phyloP scores from a whole-genome alignment of 2,888 invertebrate genomes.

The Allolobophora icterica region DNA sequence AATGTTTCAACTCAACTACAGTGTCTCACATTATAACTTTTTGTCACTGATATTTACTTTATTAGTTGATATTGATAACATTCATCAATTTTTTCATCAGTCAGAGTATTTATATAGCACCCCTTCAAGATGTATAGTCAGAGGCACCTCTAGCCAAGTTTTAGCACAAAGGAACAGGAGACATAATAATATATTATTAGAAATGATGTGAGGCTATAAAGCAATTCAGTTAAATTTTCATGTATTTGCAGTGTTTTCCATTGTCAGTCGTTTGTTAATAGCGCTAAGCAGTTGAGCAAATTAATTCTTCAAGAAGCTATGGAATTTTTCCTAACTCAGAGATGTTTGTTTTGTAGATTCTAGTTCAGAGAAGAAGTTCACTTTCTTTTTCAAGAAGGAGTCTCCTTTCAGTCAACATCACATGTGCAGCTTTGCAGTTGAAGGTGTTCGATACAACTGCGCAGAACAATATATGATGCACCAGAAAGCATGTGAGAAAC shows the following conservation, averaged over 20 bases:
- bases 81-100: not conserved
- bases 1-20: not conserved
- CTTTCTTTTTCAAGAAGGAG: constrained; percentile 41
- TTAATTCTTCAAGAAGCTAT: not conserved
- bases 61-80: not conserved
- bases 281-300: not conserved
- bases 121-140: not conserved
- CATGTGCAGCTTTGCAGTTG: constrained; percentile 41
- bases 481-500: constrained; percentile 45
- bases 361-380: constrained; percentile 38
- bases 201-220: not conserved
- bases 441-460: constrained; percentile 44
- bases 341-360: not conserved
- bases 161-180: not conserved
- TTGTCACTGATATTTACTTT: not conserved
- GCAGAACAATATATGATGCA: constrained; percentile 50
- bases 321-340: not conserved
- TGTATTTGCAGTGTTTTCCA: too few relatives aligned
- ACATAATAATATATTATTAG: not conserved
- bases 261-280: not conserved
- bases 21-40: not conserved
- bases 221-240: too few relatives aligned
- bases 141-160: not conserved
- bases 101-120: not conserved
- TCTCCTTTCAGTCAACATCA: constrained; percentile 48